These are phyloP conservation scores for Apistogramma diplotaenia DNA, from an alignment of 2,113 vertebrate species.

Conservation along the genomic window DNA sequence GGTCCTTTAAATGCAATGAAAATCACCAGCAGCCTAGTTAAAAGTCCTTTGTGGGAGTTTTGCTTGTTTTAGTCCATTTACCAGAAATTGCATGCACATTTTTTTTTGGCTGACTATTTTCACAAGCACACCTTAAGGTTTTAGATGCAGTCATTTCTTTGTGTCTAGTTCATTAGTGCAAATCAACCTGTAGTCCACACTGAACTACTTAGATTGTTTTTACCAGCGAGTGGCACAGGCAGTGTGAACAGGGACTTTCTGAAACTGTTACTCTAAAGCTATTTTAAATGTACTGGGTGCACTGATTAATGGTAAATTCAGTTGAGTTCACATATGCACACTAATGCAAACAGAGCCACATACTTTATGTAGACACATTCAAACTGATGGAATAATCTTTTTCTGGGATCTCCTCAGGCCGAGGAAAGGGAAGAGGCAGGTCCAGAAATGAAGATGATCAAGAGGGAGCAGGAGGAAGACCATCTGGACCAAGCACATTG, in stretches of 20 bases:
- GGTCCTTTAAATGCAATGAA: conserved; percentile 7
- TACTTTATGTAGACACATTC: background rate
- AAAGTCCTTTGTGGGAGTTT: background rate
- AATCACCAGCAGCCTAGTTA: conserved; percentile 22
- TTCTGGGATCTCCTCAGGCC: conserved; percentile 45
- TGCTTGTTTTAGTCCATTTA: conserved; percentile 31
- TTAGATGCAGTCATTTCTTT: conserved; percentile 18
- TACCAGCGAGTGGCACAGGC: background rate
- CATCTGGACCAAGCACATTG: conserved; percentile 93
- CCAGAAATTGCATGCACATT: conserved; percentile 10
- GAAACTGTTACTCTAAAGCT: background rate
- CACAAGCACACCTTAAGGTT: background rate
- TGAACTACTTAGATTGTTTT: background rate
- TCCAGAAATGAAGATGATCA: conserved; percentile 87
- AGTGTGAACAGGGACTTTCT: background rate
- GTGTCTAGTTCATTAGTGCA: conserved; percentile 13
- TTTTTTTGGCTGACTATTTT: background rate
- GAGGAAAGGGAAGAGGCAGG: conserved; percentile 88
- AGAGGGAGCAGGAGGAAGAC: conserved; percentile 84
- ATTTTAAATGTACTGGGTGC: background rate
- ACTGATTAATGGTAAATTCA: background rate
- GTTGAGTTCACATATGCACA: background rate
- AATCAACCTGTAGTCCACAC: background rate
- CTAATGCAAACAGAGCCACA: background rate
- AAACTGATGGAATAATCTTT: background rate